phyloP scores from a whole-genome alignment of 2,888 invertebrate genomes.

The Hyposoter dolosus region DNA sequence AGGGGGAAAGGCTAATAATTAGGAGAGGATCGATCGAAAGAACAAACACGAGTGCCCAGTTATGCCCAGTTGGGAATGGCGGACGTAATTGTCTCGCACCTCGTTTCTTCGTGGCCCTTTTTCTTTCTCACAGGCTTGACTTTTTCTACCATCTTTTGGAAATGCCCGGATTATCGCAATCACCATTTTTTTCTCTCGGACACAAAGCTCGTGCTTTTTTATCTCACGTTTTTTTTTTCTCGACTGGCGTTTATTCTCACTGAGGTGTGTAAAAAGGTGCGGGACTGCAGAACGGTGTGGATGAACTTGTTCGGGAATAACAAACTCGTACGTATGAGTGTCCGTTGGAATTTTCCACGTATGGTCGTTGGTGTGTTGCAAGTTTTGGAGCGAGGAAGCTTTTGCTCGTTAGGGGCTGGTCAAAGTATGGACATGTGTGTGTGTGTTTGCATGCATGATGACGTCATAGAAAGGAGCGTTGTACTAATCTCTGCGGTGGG shows the following conservation, averaged over 20 bases:
- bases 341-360: conserved; percentile 1
- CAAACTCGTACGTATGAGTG: not conserved
- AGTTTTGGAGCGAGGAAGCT: conserved; percentile 31
- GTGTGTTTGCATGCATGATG: conserved; percentile 19
- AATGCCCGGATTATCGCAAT: not conserved
- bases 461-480: conserved; percentile 52
- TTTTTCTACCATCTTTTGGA: conserved; percentile 13
- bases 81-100: conserved; percentile 59
- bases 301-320: not conserved
- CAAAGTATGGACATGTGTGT: conserved; percentile 63
- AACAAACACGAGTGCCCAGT: conserved; percentile 63
- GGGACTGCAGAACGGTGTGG: not conserved
- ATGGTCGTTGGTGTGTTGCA: conserved; percentile 1
- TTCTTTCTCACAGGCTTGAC: not conserved
- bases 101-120: not conserved
- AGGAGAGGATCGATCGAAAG: conserved; percentile 63
- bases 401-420: conserved; percentile 61
- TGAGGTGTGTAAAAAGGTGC: not conserved
- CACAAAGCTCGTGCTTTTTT: conserved; percentile 18
- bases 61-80: conserved; percentile 16
- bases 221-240: not conserved
- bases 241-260: not conserved
- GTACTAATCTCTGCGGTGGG: conserved; percentile 77
- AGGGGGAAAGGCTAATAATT: not conserved
- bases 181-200: conserved; percentile 15